Evolutionary conservation across 2,888 invertebrate genomes (phyloP), one percentile per base, ranked within the genome.

Genomic region (Piscicola geometra): DNA sequence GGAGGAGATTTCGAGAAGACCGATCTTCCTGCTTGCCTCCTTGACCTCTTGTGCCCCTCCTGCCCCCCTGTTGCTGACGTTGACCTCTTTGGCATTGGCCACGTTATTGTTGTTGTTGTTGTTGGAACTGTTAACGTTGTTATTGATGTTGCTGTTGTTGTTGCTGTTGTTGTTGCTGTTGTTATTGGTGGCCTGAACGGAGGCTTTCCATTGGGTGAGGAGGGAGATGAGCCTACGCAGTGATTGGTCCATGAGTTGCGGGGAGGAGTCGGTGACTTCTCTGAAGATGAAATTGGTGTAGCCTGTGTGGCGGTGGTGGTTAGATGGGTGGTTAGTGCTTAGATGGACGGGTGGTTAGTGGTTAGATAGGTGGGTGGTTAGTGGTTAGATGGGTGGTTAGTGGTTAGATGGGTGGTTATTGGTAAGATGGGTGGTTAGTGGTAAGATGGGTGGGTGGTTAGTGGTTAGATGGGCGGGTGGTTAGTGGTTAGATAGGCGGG

Each of bases 221-320:
- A 99, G 88, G 82, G 96, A 95, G 52, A 94, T 88, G 77, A 99
- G 86, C 90, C 98, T 93, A 66, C 96, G 89, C 25, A 97, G 89
- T 9, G 95, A 93, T 82, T 93, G 93, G 86, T 99, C 99, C 71
- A 99, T 89, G 71, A 98, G 88, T 82, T 92, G 91, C 0, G 93
- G 92, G 73, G 91, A 92, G 0, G 93, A 93, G 84, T 96, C 96
- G 85, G 90, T 87, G 52, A 98, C 93, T 86, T 97, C 97, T 82
- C 93, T 91, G 64, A 93, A 91, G 60, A 97, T 89, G 87, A 98
- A 98, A 86, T 94, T 94, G 0, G 96, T 93, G 85, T 96, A 94
- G 3, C 95, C 93, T 87, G 81, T 1, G 83, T n/a, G 64, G 5
- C 5, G n/a, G n/a, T n/a, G n/a, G n/a, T 18, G 12, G 25, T 12